phyloP scores from a whole-genome alignment of 2,113 vertebrate species.

The Caranx ignobilis region DNA sequence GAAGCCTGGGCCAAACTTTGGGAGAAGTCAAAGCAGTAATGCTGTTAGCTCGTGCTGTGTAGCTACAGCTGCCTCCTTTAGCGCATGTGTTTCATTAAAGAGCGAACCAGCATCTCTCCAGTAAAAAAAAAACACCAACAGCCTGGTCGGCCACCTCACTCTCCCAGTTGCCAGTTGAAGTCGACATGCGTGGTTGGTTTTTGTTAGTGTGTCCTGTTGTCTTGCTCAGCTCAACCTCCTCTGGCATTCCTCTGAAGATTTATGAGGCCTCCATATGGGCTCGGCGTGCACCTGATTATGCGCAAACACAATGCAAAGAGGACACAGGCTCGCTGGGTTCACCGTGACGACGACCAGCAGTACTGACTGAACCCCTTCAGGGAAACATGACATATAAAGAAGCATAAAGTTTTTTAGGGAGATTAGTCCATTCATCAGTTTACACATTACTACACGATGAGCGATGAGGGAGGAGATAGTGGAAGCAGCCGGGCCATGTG shows the following conservation, averaged over 20 bases:
- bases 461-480: constrained; percentile 39
- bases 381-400: constrained; percentile 17
- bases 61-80: background rate
- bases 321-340: constrained; percentile 33
- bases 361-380: constrained; percentile 3
- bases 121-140: too few species aligned
- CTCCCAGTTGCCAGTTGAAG: background rate
- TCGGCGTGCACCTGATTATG: constrained; percentile 46
- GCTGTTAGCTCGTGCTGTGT: background rate
- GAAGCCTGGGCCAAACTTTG: background rate
- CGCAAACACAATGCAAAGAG: constrained; percentile 47
- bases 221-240: constrained; percentile 47
- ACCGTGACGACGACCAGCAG: constrained; percentile 42
- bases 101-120: background rate
- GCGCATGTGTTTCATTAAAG: too few species aligned
- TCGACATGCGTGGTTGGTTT: constrained; percentile 8
- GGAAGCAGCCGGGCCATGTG: constrained; percentile 33
- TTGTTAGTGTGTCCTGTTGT: constrained; percentile 44
- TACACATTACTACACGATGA: constrained; percentile 9
- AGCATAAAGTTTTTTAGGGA: constrained; percentile 22
- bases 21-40: too few species aligned
- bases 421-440: constrained; percentile 37
- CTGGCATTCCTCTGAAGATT: constrained; percentile 51
- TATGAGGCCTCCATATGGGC: constrained; percentile 56
- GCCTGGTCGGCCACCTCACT: background rate